Conservation (phyloP, 1,140 invertebrate genomes). For the Archivesica marissinica region DNA sequence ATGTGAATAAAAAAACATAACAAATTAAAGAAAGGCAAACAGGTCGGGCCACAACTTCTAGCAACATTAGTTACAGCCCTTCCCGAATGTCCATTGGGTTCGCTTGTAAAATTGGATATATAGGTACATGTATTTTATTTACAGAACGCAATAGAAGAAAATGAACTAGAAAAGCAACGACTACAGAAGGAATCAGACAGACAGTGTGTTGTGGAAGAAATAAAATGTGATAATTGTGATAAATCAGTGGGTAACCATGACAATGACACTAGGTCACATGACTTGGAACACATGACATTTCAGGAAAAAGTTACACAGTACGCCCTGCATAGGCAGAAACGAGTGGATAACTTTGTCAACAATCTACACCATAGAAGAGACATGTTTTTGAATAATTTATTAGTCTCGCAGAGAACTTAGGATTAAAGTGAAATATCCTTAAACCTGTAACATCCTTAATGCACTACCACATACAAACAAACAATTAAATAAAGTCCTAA, state of each 20-base stretch:
- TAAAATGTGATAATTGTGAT: not conserved
- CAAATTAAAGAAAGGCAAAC: too few relatives aligned
- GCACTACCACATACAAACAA: too few relatives aligned
- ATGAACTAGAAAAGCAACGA: constrained; percentile 66
- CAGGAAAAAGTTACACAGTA: constrained; percentile 67
- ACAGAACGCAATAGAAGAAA: constrained; percentile 75
- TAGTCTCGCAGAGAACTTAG: not conserved
- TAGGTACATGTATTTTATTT: constrained; percentile 50
- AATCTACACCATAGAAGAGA: constrained; percentile 69
- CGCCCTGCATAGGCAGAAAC: constrained; percentile 63
- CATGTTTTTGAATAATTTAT: constrained; percentile 51
- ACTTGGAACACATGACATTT: constrained; percentile 45
- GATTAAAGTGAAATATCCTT: too few relatives aligned
- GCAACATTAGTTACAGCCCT: too few relatives aligned
- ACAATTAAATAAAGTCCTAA: too few relatives aligned
- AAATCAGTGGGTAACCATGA: not conserved
- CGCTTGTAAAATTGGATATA: too few relatives aligned
- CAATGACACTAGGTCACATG: not conserved
- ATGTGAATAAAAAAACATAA: too few relatives aligned
- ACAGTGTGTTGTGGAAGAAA: constrained; percentile 65
- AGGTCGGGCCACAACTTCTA: too few relatives aligned
- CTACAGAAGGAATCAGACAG: constrained; percentile 72
- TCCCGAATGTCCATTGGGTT: too few relatives aligned
- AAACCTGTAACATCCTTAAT: too few relatives aligned
- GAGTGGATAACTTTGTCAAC: constrained; percentile 73